Conservation (phyloP, 2,888 invertebrate genomes). For the Eupithecia centaureata region DNA sequence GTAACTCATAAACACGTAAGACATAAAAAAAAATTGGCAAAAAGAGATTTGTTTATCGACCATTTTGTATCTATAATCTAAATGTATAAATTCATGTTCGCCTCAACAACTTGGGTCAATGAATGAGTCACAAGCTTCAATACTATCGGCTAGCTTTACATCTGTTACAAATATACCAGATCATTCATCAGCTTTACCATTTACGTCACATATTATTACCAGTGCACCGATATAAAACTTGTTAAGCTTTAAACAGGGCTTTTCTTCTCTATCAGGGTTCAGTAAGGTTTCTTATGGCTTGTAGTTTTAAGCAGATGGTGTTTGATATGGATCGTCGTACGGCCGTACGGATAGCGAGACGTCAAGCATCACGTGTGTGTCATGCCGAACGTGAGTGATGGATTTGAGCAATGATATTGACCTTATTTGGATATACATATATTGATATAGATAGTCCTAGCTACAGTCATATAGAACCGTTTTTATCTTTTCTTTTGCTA, state of each 20-base stretch:
- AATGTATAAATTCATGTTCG: too few species aligned
- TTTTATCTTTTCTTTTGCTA: too few species aligned
- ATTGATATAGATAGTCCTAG: not conserved
- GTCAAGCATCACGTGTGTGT: conserved; percentile 15
- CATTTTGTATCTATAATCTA: too few species aligned
- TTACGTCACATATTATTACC: not conserved
- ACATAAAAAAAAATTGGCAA: too few species aligned
- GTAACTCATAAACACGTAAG: too few species aligned
- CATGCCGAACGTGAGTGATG: conserved; percentile 15
- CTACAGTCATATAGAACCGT: too few species aligned
- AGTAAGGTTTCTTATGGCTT: conserved; percentile 15
- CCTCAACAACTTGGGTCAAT: not conserved
- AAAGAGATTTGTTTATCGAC: not conserved
- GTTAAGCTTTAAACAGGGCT: too few species aligned
- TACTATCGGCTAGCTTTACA: not conserved
- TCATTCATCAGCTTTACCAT: not conserved
- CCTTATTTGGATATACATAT: conserved; percentile 4
- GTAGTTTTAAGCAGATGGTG: conserved; percentile 16
- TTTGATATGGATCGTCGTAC: conserved; percentile 8
- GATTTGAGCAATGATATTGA: not conserved
- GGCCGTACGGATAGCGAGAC: conserved; percentile 2
- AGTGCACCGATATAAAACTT: not conserved
- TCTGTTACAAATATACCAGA: not conserved
- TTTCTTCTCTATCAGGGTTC: not conserved
- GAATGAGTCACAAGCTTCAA: not conserved